Evolutionary conservation across 2,888 invertebrate species (phyloP).

Genomic region (Tenthredo scrophulariae): DNA sequence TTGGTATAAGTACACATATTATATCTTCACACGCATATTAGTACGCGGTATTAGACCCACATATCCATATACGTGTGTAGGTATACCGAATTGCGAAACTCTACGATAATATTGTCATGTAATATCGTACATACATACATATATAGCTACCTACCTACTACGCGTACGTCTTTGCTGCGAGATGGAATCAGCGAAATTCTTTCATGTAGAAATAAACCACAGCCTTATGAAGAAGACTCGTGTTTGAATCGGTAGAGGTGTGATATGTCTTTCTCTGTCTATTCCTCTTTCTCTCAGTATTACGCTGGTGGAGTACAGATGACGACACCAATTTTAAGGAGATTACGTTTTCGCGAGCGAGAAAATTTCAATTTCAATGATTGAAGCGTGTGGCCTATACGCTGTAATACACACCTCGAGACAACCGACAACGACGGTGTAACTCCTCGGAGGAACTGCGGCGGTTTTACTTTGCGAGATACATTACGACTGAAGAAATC

Average conservation of each 20-base stretch:
- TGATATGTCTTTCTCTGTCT: not conserved
- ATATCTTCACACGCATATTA: not conserved
- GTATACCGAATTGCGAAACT: slow-evolving; percentile 3
- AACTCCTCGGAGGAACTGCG: not conserved
- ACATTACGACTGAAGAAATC: not conserved
- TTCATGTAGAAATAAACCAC: slow-evolving; percentile 23
- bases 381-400: slow-evolving; percentile 33
- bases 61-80: not conserved
- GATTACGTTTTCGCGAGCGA: slow-evolving; percentile 38
- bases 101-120: not conserved
- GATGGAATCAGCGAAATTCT: not conserved
- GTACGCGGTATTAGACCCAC: not conserved
- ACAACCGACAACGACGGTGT: not conserved
- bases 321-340: slow-evolving; percentile 47
- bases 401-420: not conserved
- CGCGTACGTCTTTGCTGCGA: not conserved
- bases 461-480: not conserved
- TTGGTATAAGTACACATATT: not conserved
- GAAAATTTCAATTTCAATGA: slow-evolving; percentile 46
- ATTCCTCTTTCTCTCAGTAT: not conserved
- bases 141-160: not conserved
- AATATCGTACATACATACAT: not conserved
- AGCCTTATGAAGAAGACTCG: not conserved
- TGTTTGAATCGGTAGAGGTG: not conserved
- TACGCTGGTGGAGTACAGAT: slow-evolving; percentile 8